phyloP scores from a whole-genome alignment of 2,797 vertebrate genomes.

The Sebastiscus albofasciatus region DNA sequence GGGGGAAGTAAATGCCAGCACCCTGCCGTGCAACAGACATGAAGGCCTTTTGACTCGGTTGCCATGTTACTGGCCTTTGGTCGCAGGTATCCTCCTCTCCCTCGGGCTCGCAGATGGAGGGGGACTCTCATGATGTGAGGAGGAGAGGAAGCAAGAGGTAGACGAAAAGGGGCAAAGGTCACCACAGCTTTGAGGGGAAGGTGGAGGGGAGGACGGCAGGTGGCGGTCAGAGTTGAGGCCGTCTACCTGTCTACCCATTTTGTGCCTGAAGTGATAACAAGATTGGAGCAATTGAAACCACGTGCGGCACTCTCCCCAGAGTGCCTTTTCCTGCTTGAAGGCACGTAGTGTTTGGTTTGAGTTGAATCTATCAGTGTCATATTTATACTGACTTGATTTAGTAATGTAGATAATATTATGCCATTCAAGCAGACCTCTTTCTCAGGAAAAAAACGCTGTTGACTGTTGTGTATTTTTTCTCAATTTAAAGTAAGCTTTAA shows the following conservation, averaged over 20 bases:
- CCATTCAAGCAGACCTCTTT: constrained; percentile 8
- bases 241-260: constrained; percentile 60
- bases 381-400: constrained; percentile 36
- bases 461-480: not conserved
- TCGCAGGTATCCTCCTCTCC: constrained; percentile 73
- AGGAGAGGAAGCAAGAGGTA: constrained; percentile 33
- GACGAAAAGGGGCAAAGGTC: constrained; percentile 28
- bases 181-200: constrained; percentile 34
- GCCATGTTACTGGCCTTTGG: constrained; percentile 78
- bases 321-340: constrained; percentile 40
- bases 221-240: constrained; percentile 48
- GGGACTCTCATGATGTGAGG: constrained; percentile 45
- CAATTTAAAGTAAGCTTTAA: constrained; percentile 24
- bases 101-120: constrained; percentile 61
- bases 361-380: constrained; percentile 35
- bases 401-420: constrained; percentile 25
- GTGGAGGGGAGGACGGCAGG: constrained; percentile 40
- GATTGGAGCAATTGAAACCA: constrained; percentile 58
- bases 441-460: not conserved
- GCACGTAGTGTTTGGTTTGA: not conserved
- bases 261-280: constrained; percentile 69
- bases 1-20: constrained; percentile 75
- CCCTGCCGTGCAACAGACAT: constrained; percentile 72
- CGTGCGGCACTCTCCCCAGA: constrained; percentile 21
- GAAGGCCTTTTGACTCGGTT: constrained; percentile 78